phyloP scores from a whole-genome alignment of 1,140 invertebrate genomes.

The Nylanderia fulva region DNA sequence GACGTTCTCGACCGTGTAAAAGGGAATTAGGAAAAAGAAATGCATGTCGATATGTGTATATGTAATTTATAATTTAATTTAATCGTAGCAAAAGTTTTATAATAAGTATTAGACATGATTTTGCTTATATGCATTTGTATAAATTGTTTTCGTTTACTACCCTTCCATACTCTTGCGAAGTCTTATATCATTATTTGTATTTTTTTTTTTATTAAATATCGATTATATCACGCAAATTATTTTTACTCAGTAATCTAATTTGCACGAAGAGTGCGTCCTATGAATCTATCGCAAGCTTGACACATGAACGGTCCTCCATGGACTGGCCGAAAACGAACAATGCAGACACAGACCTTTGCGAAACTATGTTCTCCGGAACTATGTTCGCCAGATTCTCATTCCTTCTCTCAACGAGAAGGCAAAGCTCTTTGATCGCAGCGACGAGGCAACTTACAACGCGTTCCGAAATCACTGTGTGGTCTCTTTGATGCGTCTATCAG shows the following conservation, averaged over 20 bases:
- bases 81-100: not conserved
- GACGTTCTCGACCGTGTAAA: not conserved
- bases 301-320: not conserved
- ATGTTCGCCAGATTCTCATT: constrained; percentile 31
- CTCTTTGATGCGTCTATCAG: constrained; percentile 61
- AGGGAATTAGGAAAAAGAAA: not conserved
- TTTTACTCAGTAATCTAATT: not conserved
- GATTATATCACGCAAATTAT: constrained; percentile 1
- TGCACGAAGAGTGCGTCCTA: constrained; percentile 9
- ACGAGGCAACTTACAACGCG: constrained; percentile 35
- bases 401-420: constrained; percentile 11
- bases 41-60: not conserved
- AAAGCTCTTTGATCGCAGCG: constrained; percentile 40
- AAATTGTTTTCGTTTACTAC: not conserved
- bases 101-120: constrained; percentile 29
- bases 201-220: constrained; percentile 16
- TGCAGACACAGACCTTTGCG: constrained; percentile 29
- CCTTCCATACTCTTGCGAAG: not conserved
- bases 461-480: constrained; percentile 31
- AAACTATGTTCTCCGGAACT: constrained; percentile 48
- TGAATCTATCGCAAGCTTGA: not conserved
- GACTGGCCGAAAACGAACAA: constrained; percentile 42
- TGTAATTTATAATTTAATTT: constrained; percentile 28
- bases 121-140: not conserved
- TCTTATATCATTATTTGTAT: not conserved